Conservation (phyloP, 2,113 vertebrate genomes). For the Lates calcarifer region DNA sequence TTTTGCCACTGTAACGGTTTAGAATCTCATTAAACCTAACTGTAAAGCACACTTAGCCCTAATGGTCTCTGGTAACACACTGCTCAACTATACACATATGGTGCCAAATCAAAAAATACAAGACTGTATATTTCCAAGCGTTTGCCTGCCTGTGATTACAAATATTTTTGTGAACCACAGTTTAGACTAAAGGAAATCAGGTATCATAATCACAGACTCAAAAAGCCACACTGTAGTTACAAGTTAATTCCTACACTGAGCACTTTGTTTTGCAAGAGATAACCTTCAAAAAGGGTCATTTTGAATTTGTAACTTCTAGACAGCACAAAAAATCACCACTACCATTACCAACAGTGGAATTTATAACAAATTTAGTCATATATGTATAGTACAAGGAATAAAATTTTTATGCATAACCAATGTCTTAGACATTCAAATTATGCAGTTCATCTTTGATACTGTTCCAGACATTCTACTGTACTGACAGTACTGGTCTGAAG, state of each 20-base stretch:
- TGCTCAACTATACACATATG: background rate
- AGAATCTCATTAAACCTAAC: background rate
- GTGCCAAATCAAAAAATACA: background rate
- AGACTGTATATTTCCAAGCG: no score
- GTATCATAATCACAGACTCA: no score
- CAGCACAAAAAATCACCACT: background rate
- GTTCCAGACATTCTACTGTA: background rate
- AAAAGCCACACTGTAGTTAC: background rate
- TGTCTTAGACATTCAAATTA: background rate
- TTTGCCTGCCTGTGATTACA: background rate
- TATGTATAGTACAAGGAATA: background rate
- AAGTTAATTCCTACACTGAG: background rate
- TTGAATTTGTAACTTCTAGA: background rate
- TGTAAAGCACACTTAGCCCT: background rate
- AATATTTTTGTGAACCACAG: background rate
- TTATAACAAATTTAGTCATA: background rate
- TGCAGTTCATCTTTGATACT: slow-evolving; percentile 8
- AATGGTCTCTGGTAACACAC: background rate
- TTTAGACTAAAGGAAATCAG: no score
- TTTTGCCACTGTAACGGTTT: background rate
- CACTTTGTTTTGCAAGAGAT: background rate
- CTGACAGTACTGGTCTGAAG: slow-evolving; percentile 12
- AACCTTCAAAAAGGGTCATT: background rate
- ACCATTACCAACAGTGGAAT: background rate
- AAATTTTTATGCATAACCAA: background rate